phyloP scores from a whole-genome alignment of 2,113 vertebrate species.

The Atractosteus spatula region DNA sequence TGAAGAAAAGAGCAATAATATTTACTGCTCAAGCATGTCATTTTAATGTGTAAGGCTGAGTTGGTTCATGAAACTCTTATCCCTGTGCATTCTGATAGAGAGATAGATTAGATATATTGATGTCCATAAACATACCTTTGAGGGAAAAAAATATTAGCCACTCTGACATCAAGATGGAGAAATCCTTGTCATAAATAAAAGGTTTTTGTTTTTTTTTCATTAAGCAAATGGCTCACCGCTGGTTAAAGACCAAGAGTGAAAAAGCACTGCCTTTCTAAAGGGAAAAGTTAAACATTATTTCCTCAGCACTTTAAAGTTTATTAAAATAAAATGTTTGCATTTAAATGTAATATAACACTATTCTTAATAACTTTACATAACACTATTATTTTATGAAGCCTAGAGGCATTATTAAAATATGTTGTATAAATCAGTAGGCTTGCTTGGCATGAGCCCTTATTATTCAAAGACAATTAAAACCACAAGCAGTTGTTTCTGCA shows the following conservation, averaged over 20 bases:
- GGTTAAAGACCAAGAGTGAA: neutral
- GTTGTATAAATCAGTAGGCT: neutral
- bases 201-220: neutral
- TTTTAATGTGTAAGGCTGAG: too few relatives aligned
- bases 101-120: neutral
- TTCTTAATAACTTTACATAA: neutral
- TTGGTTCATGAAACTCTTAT: too few relatives aligned
- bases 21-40: too few relatives aligned
- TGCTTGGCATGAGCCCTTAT: conserved; percentile 36
- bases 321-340: conserved; percentile 3
- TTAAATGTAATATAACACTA: neutral
- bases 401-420: neutral
- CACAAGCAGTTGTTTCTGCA: conserved; percentile 51
- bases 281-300: neutral
- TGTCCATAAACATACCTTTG: neutral
- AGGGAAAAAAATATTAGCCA: conserved; percentile 1
- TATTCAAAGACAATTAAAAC: conserved; percentile 54
- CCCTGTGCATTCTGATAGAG: too few relatives aligned
- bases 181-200: conserved; percentile 6
- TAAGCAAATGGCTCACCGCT: neutral
- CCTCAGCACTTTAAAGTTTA: neutral
- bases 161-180: neutral
- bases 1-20: too few relatives aligned
- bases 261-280: neutral
- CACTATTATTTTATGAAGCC: neutral